These are phyloP conservation scores for Lepidostoma basale DNA, from an alignment of 1,140 invertebrate genomes.

Conservation along the genomic window DNA sequence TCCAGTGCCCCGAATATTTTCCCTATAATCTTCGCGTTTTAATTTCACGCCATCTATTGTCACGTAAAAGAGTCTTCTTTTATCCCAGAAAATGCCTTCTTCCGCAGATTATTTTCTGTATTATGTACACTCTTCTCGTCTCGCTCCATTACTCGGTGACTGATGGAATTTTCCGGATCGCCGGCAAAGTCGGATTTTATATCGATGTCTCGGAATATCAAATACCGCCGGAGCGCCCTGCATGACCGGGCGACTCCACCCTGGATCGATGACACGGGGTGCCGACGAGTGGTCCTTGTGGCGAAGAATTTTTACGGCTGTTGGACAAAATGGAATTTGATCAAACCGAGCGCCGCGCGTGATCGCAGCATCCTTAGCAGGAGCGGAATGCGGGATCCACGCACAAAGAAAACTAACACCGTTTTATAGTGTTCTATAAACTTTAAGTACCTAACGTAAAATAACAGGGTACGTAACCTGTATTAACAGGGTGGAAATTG, in stretches of 20 bases:
- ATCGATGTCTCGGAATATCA: neutral
- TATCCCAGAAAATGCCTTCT: neutral
- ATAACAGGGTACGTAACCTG: neutral
- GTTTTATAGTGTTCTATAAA: neutral
- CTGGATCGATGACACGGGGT: neutral
- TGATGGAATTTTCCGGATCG: slow-evolving; percentile 12
- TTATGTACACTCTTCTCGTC: neutral
- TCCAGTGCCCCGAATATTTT: neutral
- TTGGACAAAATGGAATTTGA: slow-evolving; percentile 14
- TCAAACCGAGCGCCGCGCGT: neutral
- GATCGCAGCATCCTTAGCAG: neutral
- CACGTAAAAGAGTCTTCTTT: neutral
- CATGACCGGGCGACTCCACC: neutral
- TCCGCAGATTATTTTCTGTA: neutral
- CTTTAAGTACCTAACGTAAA: neutral
- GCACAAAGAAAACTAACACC: neutral
- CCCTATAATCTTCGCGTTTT: neutral
- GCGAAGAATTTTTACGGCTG: neutral
- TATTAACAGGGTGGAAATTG: neutral
- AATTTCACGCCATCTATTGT: neutral
- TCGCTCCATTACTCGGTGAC: slow-evolving; percentile 1
- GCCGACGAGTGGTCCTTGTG: neutral
- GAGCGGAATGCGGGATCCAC: neutral
- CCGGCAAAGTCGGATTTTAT: neutral
- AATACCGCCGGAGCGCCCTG: neutral